Base-by-base conservation (phyloP, 1,140 invertebrate genomes). In the Zaprionus vittiger region DNA sequence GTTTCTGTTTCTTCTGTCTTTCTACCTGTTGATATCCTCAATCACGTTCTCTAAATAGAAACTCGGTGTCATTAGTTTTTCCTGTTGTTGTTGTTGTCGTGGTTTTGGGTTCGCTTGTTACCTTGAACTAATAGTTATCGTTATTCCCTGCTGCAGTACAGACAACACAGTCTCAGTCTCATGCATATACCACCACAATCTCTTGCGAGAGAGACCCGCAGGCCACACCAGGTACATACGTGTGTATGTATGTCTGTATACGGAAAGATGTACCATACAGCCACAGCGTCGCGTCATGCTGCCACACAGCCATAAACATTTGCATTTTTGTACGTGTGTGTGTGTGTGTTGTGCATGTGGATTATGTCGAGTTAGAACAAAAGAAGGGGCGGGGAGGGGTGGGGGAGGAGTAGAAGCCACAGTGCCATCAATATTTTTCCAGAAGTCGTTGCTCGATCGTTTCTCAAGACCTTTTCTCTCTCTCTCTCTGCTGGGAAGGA, bases 11-110 rank as follows among this genome's bases (percentile, higher is more conserved):
- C 41, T 68, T 65, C 75, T 71, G 7, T 34, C 68, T 80, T 69
- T 89, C 75, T 89, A 89, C 84, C 84, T 89, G 84, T 89, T 90
- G 85, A 89, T 90, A 84, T 81, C 73, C 81, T 80, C 79, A 89
- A 90, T 90, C 83, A 76, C 56, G 64, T 90, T 90, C 76, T 76
- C 65, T 85, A 90, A 90, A 89, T 90, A 90, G 84, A 89, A 90
- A 89, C 81, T 89, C 85, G 85, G 83, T 86, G 81, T 89, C 81
- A 90, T 84, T 84, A 89, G 75, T 89, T 69, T 81, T 57, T 59
- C 44, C 22, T 56, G 44, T 34, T 71, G 59, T 68, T 73, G 47
- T 52, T 54, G 44, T 62, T 66, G 55, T 72, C 60, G 79, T 80
- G 74, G 74, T 74, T 74, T 75, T 69, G 41, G 70, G 72, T 79